Percentiles rank a stretch among this genome's conserved stretches.
These are phyloP conservation scores for Sarcophaga carnaria DNA, from an alignment of 2,888 invertebrate species.

Conservation along the genomic window DNA sequence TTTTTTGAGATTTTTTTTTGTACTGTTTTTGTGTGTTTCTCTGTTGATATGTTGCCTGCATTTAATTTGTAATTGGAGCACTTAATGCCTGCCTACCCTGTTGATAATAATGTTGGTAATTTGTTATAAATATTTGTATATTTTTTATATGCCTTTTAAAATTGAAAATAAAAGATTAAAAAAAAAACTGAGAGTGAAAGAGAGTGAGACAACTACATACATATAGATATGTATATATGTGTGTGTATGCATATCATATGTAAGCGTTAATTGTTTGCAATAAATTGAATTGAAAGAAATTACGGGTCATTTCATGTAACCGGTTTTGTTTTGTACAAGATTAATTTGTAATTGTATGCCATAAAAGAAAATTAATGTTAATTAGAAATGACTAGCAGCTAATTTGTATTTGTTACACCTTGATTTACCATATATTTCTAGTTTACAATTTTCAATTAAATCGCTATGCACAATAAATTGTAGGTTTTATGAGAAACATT, in stretches of 20 bases:
- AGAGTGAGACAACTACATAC: not conserved
- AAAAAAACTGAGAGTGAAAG: not conserved
- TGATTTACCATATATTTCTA: not conserved
- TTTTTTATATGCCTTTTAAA: not conserved
- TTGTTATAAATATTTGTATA: slow-evolving; percentile 42
- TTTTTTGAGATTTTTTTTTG: not conserved
- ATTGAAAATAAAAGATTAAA: not conserved
- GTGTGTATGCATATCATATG: too few relatives aligned
- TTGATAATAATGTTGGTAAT: slow-evolving; percentile 40
- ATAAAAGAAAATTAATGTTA: too few relatives aligned
- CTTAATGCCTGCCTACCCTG: slow-evolving; percentile 7
- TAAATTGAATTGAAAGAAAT: slow-evolving; percentile 12
- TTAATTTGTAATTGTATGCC: too few relatives aligned
- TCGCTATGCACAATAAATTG: not conserved
- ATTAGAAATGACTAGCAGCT: too few relatives aligned
- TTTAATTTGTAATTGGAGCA: slow-evolving; percentile 52
- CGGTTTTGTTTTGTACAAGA: too few relatives aligned
- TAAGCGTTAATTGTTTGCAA: slow-evolving; percentile 52
- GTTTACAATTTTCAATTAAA: too few relatives aligned
- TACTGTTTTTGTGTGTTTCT: not conserved
- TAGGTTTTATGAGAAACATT: not conserved
- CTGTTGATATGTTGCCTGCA: slow-evolving; percentile 24
- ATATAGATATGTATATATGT: too few relatives aligned
- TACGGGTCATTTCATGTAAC: slow-evolving; percentile 18
- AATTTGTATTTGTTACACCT: not conserved